phyloP scores from a whole-genome alignment of 2,113 vertebrate species.

The Rhodinocichla rosea region DNA sequence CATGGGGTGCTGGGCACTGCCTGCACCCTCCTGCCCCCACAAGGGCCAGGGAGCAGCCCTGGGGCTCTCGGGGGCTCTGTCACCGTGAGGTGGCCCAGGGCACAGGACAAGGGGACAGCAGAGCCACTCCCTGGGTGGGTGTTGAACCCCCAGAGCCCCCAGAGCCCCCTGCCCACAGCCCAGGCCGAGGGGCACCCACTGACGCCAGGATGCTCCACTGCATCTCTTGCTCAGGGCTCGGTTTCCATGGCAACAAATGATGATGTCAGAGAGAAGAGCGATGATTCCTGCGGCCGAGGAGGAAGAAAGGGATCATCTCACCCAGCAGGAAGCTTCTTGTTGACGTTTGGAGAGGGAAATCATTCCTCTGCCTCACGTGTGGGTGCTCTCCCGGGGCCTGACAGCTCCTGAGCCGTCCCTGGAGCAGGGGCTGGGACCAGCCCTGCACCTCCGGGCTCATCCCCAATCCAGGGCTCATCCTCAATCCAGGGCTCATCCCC shows the following conservation, averaged over 20 bases:
- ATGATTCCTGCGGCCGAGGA: not conserved
- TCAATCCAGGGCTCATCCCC: not conserved
- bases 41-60: fast-evolving
- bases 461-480: too few species aligned
- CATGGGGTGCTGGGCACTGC: not conserved
- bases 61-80: not conserved
- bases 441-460: fast-evolving
- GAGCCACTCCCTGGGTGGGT: fast-evolving
- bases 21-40: not conserved
- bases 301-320: constrained; percentile 31
- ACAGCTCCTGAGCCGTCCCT: not conserved
- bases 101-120: not conserved
- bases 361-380: not conserved
- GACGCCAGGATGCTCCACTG: not conserved
- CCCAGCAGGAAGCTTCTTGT: constrained; percentile 5
- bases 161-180: not conserved
- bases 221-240: not conserved
- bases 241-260: constrained; percentile 51
- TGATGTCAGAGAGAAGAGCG: constrained; percentile 46
- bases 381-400: not conserved
- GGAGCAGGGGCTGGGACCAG: fast-evolving
- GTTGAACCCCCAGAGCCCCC: not conserved
- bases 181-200: not conserved
- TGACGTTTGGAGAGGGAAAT: not conserved
- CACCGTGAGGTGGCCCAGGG: not conserved